A percentile compares a stretch with the other conserved stretches of the same genome.
These are phyloP conservation scores for Synanthedon myopaeformis DNA, from an alignment of 2,888 invertebrate species.

Conservation along the genomic window DNA sequence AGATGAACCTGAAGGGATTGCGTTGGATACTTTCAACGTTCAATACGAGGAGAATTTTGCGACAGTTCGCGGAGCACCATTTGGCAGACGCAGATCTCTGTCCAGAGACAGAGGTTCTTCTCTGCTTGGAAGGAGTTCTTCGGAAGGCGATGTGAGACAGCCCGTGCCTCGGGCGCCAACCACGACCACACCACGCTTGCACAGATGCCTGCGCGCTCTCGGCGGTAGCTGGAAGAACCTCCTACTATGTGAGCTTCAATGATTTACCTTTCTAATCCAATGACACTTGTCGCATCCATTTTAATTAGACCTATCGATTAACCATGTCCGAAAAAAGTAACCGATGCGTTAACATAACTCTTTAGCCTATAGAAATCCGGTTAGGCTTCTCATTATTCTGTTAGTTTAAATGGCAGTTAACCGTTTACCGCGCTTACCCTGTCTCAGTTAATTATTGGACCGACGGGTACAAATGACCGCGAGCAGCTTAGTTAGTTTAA, in stretches of 20 bases:
- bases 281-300: background rate
- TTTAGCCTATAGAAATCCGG: slow-evolving; percentile 43
- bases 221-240: slow-evolving; percentile 86
- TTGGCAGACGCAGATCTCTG: slow-evolving; percentile 55
- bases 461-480: slow-evolving; percentile 60
- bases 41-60: slow-evolving; percentile 51
- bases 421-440: slow-evolving; percentile 37
- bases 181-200: slow-evolving; percentile 54
- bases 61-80: slow-evolving; percentile 56
- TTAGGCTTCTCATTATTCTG: slow-evolving; percentile 41
- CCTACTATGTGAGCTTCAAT: slow-evolving; percentile 77
- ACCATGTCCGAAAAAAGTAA: slow-evolving; percentile 28
- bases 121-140: slow-evolving; percentile 75
- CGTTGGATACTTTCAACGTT: slow-evolving; percentile 49
- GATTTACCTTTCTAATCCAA: slow-evolving; percentile 11
- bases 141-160: slow-evolving; percentile 76
- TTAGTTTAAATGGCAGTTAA: slow-evolving; percentile 51
- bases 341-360: slow-evolving; percentile 30
- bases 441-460: slow-evolving; percentile 52
- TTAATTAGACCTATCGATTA: slow-evolving; percentile 34
- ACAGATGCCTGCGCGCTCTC: slow-evolving; percentile 79
- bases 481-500: slow-evolving; percentile 42
- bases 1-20: slow-evolving; percentile 49
- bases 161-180: slow-evolving; percentile 45
- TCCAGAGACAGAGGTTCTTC: slow-evolving; percentile 63